phyloP scores from a whole-genome alignment of 2,113 vertebrate species.

The Nestor notabilis region DNA sequence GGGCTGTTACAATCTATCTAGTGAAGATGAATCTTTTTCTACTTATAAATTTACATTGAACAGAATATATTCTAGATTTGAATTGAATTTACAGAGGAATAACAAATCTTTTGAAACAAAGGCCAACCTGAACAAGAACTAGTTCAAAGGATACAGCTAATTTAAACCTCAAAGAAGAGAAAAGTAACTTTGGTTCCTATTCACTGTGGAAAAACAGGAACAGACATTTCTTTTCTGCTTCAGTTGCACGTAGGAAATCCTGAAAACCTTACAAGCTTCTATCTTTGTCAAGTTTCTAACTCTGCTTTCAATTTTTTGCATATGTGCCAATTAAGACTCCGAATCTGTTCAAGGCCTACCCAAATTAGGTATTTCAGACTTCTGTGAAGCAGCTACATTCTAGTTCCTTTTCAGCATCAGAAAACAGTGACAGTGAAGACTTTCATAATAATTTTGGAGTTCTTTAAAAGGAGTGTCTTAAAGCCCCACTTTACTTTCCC shows the following conservation, averaged over 20 bases:
- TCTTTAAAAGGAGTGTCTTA: neutral
- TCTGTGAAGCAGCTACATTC: neutral
- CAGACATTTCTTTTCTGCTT: neutral
- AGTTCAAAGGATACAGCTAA: neutral
- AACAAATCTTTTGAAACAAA: neutral
- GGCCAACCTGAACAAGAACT: neutral
- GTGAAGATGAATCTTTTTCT: neutral
- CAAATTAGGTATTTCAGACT: neutral
- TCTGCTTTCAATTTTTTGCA: neutral
- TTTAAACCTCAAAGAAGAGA: neutral
- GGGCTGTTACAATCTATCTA: neutral
- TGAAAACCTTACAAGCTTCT: neutral
- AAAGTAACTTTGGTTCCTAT: neutral
- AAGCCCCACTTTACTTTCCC: neutral
- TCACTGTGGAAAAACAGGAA: neutral
- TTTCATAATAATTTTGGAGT: neutral
- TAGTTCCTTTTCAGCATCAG: neutral
- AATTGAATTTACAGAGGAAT: neutral
- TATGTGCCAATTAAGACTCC: neutral
- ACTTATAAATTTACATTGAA: neutral
- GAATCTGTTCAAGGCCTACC: neutral
- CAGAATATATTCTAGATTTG: neutral
- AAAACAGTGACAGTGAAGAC: neutral
- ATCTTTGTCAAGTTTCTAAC: neutral
- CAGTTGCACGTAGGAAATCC: neutral